These are phyloP conservation scores for Germaria angustata DNA, from an alignment of 2,888 invertebrate genomes.

Conservation along the genomic window DNA sequence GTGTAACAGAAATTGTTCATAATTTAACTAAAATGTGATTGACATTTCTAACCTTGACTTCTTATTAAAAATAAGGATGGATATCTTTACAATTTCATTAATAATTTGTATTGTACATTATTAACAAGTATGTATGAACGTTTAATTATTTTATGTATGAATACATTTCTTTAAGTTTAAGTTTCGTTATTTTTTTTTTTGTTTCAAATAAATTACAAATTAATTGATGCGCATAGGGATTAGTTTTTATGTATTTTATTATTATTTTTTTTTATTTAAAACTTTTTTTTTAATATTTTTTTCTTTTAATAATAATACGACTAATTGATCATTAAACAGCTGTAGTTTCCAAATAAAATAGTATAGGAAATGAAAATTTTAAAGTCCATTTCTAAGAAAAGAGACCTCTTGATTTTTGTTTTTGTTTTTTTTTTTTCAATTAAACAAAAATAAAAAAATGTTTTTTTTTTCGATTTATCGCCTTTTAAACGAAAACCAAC, in stretches of 20 bases:
- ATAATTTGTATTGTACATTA: constrained; percentile 13
- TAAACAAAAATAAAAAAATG: neutral
- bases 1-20: neutral
- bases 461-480: constrained; percentile 35
- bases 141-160: constrained; percentile 17
- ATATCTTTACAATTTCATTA: constrained; percentile 2
- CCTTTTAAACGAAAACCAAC: constrained; percentile 24
- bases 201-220: constrained; percentile 80
- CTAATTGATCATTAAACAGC: constrained; percentile 52
- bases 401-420: constrained; percentile 30
- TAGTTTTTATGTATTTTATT: constrained; percentile 68
- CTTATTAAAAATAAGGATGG: constrained; percentile 40
- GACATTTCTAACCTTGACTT: constrained; percentile 27
- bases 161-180: constrained; percentile 48
- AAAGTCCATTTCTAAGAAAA: constrained; percentile 52
- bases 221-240: constrained; percentile 80
- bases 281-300: constrained; percentile 54
- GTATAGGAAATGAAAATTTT: constrained; percentile 34
- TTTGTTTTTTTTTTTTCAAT: too few species aligned
- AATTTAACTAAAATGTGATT: constrained; percentile 14
- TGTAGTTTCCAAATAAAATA: constrained; percentile 30
- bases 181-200: constrained; percentile 64
- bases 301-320: constrained; percentile 8
- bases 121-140: constrained; percentile 2
- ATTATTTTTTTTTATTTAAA: constrained; percentile 64